Evolutionary conservation across 2,113 vertebrate species (phyloP), one percentile per base, ranked within the genome.

Genomic region (Thalassoma bifasciatum): DNA sequence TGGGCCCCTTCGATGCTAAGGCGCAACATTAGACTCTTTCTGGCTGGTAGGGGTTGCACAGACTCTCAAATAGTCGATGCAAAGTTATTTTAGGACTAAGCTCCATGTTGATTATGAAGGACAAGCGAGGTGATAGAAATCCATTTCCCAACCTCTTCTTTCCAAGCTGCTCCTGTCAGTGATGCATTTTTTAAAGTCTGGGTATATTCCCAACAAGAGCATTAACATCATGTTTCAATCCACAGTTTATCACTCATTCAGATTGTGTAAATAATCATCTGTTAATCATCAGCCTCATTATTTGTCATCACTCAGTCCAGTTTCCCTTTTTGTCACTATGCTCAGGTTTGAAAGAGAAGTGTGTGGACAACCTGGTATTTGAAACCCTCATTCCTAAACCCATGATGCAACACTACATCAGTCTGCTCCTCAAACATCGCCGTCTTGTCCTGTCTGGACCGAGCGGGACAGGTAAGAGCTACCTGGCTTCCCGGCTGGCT

Each of bases 391-490:
- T 99, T 81, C 98, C 97, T 60, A 99, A 99, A 93, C 95, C 97
- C 60, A 99, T 99, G 98, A 96, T 98, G 95, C 98, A 99, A 79
- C 98, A 99, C 82, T 99, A 99, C 81, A 98, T 98, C 74, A 96
- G 98, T 77, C 95, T 98, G 70, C 93, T 99, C 50, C 95, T 99
- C 58, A 99, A 98, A 86, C 98, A 98, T 84, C 95, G 98, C 19
- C 96, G 98, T 22, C 94, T 99, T 30, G 94, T 99, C 75, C 93
- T 98, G 64, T 96, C 97, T 0, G 98, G 98, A 1, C 97, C 98
- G 54, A 99, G 98, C 0, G 98, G 98, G 44, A 99, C 97, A 0
- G 97, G 98, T 54, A 99, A 99, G 92, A 95, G 94, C 81, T 98
- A 98, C 91, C 94, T 99, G 17, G 96, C 96, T 77, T 95, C 96